A percentile compares a stretch with the other conserved stretches of the same genome.
Evolutionary conservation across 92 coral and sea anemone species (phyloP).

Genomic region (Zoanthus solanderi): DNA sequence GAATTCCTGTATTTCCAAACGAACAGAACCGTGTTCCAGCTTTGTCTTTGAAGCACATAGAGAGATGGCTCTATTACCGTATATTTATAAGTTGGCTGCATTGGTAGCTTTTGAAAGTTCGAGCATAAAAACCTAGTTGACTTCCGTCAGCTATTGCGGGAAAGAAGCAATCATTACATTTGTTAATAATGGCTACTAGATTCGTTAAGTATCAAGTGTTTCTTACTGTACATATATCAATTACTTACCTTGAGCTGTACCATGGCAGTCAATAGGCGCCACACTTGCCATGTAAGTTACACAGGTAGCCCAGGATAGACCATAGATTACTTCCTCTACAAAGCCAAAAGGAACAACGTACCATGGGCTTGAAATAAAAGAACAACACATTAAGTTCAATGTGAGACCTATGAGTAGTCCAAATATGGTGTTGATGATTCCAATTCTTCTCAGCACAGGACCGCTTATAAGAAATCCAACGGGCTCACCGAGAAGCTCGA

Average conservation of each 20-base stretch:
- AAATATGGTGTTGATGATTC: slow-evolving; percentile 83
- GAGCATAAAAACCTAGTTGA: no score
- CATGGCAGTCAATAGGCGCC: slow-evolving; percentile 75
- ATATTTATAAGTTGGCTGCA: no score
- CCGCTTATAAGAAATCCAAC: slow-evolving; percentile 85
- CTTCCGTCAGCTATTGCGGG: no score
- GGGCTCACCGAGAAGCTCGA: slow-evolving; percentile 87
- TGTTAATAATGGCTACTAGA: no score
- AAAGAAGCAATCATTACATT: no score
- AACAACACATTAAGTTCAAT: slow-evolving; percentile 76
- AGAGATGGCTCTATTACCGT: no score
- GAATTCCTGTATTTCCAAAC: no score
- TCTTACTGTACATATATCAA: neutral
- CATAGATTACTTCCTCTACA: slow-evolving; percentile 77
- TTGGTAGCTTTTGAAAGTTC: no score
- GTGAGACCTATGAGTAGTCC: slow-evolving; percentile 67
- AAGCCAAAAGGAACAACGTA: slow-evolving; percentile 80
- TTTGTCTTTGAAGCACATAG: no score
- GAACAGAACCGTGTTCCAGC: no score
- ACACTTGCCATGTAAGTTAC: slow-evolving; percentile 78
- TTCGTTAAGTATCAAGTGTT: no score
- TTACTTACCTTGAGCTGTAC: slow-evolving; percentile 81
- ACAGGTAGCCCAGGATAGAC: slow-evolving; percentile 80
- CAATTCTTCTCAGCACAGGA: slow-evolving; percentile 72
- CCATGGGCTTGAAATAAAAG: slow-evolving; percentile 84